Percentiles rank a stretch among this genome's conserved stretches.
phyloP scores from a whole-genome alignment of 2,888 invertebrate genomes.

The Thumatha senex region DNA sequence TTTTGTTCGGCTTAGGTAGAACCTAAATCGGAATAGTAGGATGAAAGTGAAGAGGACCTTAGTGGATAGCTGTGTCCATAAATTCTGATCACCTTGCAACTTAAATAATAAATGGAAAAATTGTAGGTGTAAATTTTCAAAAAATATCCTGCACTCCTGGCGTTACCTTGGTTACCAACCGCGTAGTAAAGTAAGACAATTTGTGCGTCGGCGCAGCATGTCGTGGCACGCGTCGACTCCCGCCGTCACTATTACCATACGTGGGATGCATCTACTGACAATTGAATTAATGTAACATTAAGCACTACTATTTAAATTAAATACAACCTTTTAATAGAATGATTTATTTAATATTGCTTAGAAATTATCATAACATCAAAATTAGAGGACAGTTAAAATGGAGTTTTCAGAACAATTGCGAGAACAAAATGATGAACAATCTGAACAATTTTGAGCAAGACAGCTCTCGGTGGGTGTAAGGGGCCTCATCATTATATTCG shows the following conservation, averaged over 20 bases:
- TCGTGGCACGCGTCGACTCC: slow-evolving; percentile 40
- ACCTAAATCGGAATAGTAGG: no score
- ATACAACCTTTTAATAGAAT: slow-evolving; percentile 23
- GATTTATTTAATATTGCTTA: slow-evolving; percentile 24
- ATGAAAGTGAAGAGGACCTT: no score
- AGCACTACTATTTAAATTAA: slow-evolving; percentile 34
- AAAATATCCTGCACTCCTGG: not conserved
- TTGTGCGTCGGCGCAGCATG: slow-evolving; percentile 51
- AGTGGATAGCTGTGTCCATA: no score
- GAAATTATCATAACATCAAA: not conserved
- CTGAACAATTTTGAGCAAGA: no score
- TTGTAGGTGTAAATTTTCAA: not conserved
- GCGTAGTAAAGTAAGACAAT: slow-evolving; percentile 29
- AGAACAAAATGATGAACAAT: no score
- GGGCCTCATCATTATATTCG: no score
- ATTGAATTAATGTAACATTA: slow-evolving; percentile 56
- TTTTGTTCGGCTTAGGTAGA: no score
- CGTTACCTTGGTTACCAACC: slow-evolving; percentile 14
- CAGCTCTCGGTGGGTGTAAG: no score
- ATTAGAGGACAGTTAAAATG: no score
- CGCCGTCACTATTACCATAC: slow-evolving; percentile 56
- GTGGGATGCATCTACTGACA: slow-evolving; percentile 54
- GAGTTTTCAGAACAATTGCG: no score
- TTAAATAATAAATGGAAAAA: no score
- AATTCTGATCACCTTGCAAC: no score